Evolutionary conservation across 2,113 vertebrate genomes (phyloP), one percentile per base, ranked within the genome.

Genomic region (Leuciscus idus): DNA sequence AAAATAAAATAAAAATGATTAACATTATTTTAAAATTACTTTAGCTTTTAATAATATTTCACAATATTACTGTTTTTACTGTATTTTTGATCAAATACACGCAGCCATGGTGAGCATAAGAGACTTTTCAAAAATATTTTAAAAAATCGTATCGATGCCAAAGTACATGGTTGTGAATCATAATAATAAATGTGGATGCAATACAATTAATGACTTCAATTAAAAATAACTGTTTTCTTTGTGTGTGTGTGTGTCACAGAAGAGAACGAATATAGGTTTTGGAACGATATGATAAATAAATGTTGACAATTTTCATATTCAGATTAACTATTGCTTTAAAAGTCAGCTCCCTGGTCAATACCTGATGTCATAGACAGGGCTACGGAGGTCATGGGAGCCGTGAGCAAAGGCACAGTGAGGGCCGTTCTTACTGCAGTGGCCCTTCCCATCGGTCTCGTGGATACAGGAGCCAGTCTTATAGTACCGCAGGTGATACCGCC

Each of bases 381-480:
- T 96, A 88, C 98, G 97, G 1, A 99, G 95, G 92, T 99, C 98
- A 72, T 99, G 98, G 46, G 98, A 98, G n/a, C 98, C 98, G 0
- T 99, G 98, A 81, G 98, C 98, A 1, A 99, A 99, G 2, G 98
- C 98, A 11, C 98, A 99, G 93, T 99, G 98, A 48, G 97, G 96
- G 83, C 98, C 98, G 0, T 99, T 99, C 90, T 99, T 99, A 13
- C 97, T 97, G 94, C 98, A 99, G 95, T 99, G 97, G 88, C 98
- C 98, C 92, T 99, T 99, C 1, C 96, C 94, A 91, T 99, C 98
- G 0, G 98, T 99, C 94, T 99, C 98, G 13, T 99, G 98, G 90
- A 99, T 99, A 90, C 98, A 99, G 82, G 97, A 99, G 87, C 98
- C 97, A 6, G 98, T 99, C 88, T 99, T 99, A 90, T 98, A 99